These are phyloP conservation scores for Helarctos malayanus DNA, from an alignment of 2,797 vertebrate genomes.

Conservation along the genomic window DNA sequence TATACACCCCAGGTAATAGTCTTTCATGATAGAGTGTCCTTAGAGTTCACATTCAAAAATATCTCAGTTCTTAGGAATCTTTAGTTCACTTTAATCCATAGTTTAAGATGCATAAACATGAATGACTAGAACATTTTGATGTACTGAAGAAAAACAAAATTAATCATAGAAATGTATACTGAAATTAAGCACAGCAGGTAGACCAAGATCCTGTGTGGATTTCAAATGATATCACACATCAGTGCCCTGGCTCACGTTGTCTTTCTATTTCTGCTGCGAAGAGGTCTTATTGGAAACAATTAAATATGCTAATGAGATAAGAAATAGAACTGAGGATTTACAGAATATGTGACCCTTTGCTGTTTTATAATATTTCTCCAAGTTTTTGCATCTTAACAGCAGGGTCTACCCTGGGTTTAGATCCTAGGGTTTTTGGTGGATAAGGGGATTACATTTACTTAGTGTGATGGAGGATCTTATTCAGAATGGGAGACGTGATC, in stretches of 20 bases:
- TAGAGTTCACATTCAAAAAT: background rate
- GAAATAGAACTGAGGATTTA: conserved; percentile 40
- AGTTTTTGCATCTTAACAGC: background rate
- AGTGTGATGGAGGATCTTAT: background rate
- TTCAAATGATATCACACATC: conserved; percentile 70
- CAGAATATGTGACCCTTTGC: conserved; percentile 24
- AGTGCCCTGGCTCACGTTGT: background rate
- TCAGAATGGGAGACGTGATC: background rate
- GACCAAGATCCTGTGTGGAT: conserved; percentile 74
- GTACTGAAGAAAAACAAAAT: conserved; percentile 85
- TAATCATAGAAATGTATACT: conserved; percentile 91
- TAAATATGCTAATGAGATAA: conserved; percentile 68
- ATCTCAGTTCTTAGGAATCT: background rate
- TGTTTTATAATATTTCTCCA: conserved; percentile 31
- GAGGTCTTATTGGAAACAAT: conserved; percentile 68
- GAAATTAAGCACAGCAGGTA: conserved; percentile 90
- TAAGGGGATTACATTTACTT: conserved; percentile 1
- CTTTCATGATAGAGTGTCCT: background rate
- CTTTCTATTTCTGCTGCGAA: conserved; percentile 69
- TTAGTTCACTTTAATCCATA: background rate
- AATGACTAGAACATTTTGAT: conserved; percentile 46
- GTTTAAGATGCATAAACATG: conserved; percentile 2
- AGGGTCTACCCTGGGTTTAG: background rate
- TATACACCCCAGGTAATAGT: background rate
- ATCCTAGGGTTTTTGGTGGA: background rate